phyloP scores from a whole-genome alignment of 2,888 invertebrate species.

The Synanthedon andrenaeformis region DNA sequence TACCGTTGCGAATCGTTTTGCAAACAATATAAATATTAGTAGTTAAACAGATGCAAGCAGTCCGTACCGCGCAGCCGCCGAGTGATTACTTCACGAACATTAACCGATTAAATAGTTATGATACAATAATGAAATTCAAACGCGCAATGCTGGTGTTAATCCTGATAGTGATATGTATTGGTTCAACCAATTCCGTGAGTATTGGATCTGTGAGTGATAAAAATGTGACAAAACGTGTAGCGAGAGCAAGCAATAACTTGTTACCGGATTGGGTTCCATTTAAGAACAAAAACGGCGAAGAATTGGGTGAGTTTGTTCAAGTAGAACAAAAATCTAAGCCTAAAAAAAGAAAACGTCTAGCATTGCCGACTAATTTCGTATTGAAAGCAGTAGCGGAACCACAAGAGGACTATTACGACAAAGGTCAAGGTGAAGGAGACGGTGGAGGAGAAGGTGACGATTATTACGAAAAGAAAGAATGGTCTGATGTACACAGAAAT shows the following conservation, averaged over 20 bases:
- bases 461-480: constrained; percentile 52
- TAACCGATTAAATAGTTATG: not conserved
- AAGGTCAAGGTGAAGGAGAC: constrained; percentile 39
- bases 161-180: constrained; percentile 6
- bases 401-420: constrained; percentile 46
- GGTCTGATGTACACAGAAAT: constrained; percentile 40
- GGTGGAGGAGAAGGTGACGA: constrained; percentile 45
- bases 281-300: constrained; percentile 51
- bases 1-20: constrained; percentile 48
- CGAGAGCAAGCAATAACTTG: constrained; percentile 20
- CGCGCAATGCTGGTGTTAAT: not conserved
- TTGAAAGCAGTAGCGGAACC: constrained; percentile 42
- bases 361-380: constrained; percentile 43
- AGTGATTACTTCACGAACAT: constrained; percentile 16
- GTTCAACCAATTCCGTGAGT: constrained; percentile 29
- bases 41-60: constrained; percentile 40
- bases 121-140: not conserved
- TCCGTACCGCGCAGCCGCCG: constrained; percentile 40
- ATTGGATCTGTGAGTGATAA: constrained; percentile 30
- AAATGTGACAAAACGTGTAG: constrained; percentile 41
- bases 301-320: constrained; percentile 45
- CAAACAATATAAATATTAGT: constrained; percentile 69
- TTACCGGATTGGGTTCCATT: constrained; percentile 63
- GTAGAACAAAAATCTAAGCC: constrained; percentile 35
- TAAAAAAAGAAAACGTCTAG: constrained; percentile 41